A percentile compares a stretch with the other conserved stretches of the same genome.
phyloP scores from a whole-genome alignment of 2,888 invertebrate species.

The Ypsolopha sequella region DNA sequence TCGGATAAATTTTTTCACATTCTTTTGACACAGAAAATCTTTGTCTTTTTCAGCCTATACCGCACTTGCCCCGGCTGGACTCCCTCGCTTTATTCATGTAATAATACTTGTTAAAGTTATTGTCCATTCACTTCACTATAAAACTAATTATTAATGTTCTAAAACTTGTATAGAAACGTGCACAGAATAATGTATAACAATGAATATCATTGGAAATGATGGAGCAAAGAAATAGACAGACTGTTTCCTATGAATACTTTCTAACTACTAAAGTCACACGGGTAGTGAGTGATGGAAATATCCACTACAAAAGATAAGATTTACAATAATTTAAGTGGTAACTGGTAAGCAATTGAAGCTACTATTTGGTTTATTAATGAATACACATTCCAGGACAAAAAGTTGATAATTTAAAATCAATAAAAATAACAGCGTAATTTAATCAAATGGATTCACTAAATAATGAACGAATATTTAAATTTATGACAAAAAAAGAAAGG shows the following conservation, averaged over 20 bases:
- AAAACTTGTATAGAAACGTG: neutral
- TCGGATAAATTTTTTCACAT: neutral
- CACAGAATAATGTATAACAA: neutral
- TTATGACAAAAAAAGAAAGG: too few relatives aligned
- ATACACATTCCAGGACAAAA: too few relatives aligned
- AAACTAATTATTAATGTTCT: neutral
- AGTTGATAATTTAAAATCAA: too few relatives aligned
- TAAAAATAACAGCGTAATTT: too few relatives aligned
- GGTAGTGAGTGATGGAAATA: neutral
- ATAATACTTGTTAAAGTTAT: constrained; percentile 2
- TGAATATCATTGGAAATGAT: neutral
- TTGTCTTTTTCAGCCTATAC: constrained; percentile 35
- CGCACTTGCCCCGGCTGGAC: constrained; percentile 29
- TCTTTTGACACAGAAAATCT: neutral
- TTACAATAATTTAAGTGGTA: too few relatives aligned
- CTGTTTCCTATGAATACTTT: too few relatives aligned
- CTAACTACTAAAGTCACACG: too few relatives aligned
- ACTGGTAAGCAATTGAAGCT: too few relatives aligned
- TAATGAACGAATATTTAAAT: too few relatives aligned
- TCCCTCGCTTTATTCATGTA: constrained; percentile 35
- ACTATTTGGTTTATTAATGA: too few relatives aligned
- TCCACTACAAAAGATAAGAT: neutral
- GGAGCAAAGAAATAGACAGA: too few relatives aligned
- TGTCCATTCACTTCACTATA: neutral
- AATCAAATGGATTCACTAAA: too few relatives aligned